Base-by-base conservation (phyloP, 2,797 vertebrate genomes). In the Gymnocypris eckloni region DNA sequence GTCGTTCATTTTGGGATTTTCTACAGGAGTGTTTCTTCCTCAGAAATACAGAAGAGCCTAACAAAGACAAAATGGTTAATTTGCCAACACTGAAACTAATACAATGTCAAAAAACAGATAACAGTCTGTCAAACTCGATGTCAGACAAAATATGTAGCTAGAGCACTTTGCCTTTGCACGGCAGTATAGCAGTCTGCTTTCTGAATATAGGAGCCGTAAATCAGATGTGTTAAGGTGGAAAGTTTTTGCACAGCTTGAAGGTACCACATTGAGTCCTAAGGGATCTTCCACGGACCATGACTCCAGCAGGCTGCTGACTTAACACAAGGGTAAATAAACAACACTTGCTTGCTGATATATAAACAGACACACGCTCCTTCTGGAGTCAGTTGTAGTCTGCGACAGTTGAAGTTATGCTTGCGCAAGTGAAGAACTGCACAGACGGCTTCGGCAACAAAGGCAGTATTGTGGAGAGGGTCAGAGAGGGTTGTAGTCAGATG, bases 371-470 rank as follows among this genome's bases (percentile, higher is more conserved):
- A 82, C 59, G 22, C 86, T 70, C 67, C 69, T 85, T 78, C 66
- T 20, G 69, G 67, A 72, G 52, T 50, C 76, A 39, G 50, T 61
- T 80, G 83, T 70, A 81, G 70, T 52, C 70, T 64, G 75, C 5
- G 78, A 69, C 71, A 77, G 77, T 79, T 79, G 70, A 85, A 73
- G 72, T 87, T 81, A 72, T 72, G 72, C 72, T 70, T 72, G 56
- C 69, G 84, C 85, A 89, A 84, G 66, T 41, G 67, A 80, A 77
- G 84, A 88, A 86, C 87, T 87, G 79, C 72, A 80, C 82, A 82
- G 54, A 71, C 70, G 67, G 56, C 81, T 84, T 67, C 50, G 50
- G 75, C 81, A 83, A 91, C 90, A 92, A 90, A 90, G 88, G 82
- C 45, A 50, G 54, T 83, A 90, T 89, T 92, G 88, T 73, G 79